Evolutionary conservation across 2,113 vertebrate species (phyloP), one percentile per base, ranked within the genome.

Genomic region (Casuarius casuarius): DNA sequence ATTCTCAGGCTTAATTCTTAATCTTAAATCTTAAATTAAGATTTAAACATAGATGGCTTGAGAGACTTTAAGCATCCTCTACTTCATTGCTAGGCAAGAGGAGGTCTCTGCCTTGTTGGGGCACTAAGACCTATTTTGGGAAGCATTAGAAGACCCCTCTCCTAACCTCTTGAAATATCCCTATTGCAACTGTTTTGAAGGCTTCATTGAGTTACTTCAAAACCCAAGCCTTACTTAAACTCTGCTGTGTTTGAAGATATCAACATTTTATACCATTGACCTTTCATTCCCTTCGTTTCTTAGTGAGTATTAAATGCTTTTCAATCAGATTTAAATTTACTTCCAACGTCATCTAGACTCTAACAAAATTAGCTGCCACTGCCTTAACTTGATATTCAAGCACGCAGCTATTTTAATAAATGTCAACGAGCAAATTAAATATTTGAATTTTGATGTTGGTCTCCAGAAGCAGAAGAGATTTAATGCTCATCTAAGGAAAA

Each of bases 351-450:
- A 92, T 68, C 65, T 72, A 84, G 85, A 86, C 79, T 23, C 52
- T 89, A 92, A 84, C 42, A 4, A 78, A 97, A 93, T 95, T 81
- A 95, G 75, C 68, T 80, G 80, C 65, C 56, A 65, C 29, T 85
- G 84, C 65, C 72, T 94, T 93, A 81, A 86, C 94, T 84, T 84
- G 87, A 95, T 92, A 95, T 95, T 92, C 91, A 89, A 96, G 79
- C 85, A 92, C 4, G 21, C 88, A 90, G 75, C 73, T 95, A 88
- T 95, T 97, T 95, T 95, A 95, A 97, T 96, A 96, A 95, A 97
- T 95, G 96, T 97, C 95, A 97, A 93, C 3, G 79, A 97, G 75
- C 82, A 95, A 96, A 97, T 96, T 95, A 95, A 97, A 95, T 96
- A 94, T 96, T 95, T 96, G 89, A 95, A 93, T 96, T 94, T 96